These are phyloP conservation scores for Nasonia longicornis DNA, from an alignment of 1,140 invertebrate species.

Conservation along the genomic window DNA sequence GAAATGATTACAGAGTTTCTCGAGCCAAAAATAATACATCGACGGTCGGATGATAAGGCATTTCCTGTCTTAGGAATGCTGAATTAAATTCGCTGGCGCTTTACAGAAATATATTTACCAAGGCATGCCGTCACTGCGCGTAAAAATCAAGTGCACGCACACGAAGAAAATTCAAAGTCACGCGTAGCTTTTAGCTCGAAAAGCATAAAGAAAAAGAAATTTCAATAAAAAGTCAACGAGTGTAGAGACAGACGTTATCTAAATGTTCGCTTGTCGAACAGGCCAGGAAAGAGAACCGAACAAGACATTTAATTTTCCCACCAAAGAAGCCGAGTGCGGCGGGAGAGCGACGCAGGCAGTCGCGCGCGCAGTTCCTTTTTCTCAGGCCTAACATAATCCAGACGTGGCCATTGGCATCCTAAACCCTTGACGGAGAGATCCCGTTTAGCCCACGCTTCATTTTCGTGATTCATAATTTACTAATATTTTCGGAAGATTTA, in stretches of 20 bases:
- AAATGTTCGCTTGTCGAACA: constrained; percentile 44
- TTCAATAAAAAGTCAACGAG: not conserved
- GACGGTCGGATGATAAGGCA: too few relatives aligned
- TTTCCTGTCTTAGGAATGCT: too few relatives aligned
- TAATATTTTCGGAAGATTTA: not conserved
- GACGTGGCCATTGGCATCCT: constrained; percentile 55
- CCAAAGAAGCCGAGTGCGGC: constrained; percentile 47
- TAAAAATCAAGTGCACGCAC: not conserved
- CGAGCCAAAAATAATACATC: too few relatives aligned
- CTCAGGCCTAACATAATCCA: constrained; percentile 62
- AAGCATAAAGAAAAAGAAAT: not conserved
- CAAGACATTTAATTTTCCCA: constrained; percentile 62
- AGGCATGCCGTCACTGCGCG: too few relatives aligned
- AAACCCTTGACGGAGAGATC: constrained; percentile 55
- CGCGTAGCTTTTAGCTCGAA: not conserved
- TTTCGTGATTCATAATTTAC: constrained; percentile 44
- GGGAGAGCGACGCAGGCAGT: constrained; percentile 4
- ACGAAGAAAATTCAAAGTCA: not conserved
- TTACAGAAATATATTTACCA: too few relatives aligned
- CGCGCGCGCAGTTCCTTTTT: constrained; percentile 48
- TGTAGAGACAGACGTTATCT: constrained; percentile 6
- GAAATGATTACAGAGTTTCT: too few relatives aligned
- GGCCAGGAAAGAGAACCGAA: constrained; percentile 50
- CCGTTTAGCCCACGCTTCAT: constrained; percentile 33
- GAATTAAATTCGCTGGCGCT: too few relatives aligned